These are phyloP conservation scores for Myrmecobius fasciatus DNA, from an alignment of 2,113 vertebrate genomes.

Conservation along the genomic window DNA sequence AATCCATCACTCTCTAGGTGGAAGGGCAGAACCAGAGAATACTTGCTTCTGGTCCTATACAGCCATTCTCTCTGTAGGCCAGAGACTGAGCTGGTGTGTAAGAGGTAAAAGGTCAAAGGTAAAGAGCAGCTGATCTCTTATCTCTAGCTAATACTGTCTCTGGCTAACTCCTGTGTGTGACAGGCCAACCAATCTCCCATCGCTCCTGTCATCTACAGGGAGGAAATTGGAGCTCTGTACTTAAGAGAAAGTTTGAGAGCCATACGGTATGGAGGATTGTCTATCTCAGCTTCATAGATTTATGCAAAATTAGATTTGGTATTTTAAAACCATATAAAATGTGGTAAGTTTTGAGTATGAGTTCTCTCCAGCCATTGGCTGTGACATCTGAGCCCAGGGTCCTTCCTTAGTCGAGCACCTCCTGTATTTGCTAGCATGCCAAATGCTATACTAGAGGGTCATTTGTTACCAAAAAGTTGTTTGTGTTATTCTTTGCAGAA, in stretches of 20 bases:
- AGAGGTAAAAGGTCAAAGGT: background rate
- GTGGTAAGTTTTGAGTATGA: background rate
- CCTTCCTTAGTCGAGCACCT: background rate
- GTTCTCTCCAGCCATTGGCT: background rate
- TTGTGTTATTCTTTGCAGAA: background rate
- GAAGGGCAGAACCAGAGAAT: background rate
- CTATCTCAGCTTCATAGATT: background rate
- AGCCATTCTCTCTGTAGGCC: background rate
- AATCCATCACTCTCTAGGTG: background rate
- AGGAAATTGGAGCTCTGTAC: background rate
- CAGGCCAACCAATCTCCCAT: background rate
- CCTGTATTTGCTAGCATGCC: background rate
- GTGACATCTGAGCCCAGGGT: background rate
- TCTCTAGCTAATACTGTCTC: background rate
- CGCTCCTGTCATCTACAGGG: background rate
- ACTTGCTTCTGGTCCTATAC: background rate
- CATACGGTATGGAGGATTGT: background rate
- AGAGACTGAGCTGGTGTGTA: background rate
- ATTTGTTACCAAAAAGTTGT: background rate
- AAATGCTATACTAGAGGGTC: background rate
- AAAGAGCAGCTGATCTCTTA: background rate
- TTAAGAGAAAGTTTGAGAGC: background rate
- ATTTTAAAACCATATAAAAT: background rate
- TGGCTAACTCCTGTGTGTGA: background rate
- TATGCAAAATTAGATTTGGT: background rate